These are phyloP conservation scores for Cheilosia vernalis DNA, from an alignment of 2,888 invertebrate genomes.

Conservation along the genomic window DNA sequence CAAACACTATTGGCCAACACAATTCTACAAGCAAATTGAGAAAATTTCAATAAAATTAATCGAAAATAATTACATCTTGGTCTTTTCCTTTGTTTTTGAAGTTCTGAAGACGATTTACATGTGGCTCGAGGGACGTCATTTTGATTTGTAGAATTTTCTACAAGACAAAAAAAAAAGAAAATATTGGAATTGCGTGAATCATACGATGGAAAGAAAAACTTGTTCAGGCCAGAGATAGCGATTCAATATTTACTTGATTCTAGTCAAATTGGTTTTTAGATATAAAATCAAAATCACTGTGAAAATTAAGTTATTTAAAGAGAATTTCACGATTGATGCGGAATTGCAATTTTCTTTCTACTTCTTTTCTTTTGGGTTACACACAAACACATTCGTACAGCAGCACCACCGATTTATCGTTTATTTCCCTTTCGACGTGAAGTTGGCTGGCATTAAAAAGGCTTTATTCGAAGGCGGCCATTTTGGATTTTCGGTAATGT, in stretches of 20 bases:
- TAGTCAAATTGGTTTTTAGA: conserved; percentile 48
- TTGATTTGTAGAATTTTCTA: conserved; percentile 76
- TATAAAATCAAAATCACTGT: conserved; percentile 64
- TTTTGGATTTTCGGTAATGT: conserved; percentile 30
- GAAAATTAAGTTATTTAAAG: conserved; percentile 59
- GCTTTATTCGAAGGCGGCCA: conserved; percentile 33
- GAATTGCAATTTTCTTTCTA: conserved; percentile 74
- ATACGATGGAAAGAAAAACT: conserved; percentile 28
- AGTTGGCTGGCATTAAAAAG: conserved; percentile 38
- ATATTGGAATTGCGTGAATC: conserved; percentile 71
- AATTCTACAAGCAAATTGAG: conserved; percentile 29
- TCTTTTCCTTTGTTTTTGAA: conserved; percentile 99
- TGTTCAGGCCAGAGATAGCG: not conserved
- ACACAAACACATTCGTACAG: conserved; percentile 63
- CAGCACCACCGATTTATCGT: conserved; percentile 66
- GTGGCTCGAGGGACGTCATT: conserved; percentile 81
- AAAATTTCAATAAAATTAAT: conserved; percentile 40
- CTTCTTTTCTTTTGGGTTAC: conserved; percentile 67
- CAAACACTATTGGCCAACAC: conserved; percentile 24
- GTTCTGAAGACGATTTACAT: conserved; percentile 92
- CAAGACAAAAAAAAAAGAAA: conserved; percentile 46
- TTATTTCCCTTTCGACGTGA: conserved; percentile 60
- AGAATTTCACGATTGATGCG: conserved; percentile 73
- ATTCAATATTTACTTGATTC: conserved; percentile 62
- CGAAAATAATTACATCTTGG: conserved; percentile 94